These are phyloP conservation scores for Anarsia innoxiella DNA, from an alignment of 2,888 invertebrate species.

Conservation along the genomic window DNA sequence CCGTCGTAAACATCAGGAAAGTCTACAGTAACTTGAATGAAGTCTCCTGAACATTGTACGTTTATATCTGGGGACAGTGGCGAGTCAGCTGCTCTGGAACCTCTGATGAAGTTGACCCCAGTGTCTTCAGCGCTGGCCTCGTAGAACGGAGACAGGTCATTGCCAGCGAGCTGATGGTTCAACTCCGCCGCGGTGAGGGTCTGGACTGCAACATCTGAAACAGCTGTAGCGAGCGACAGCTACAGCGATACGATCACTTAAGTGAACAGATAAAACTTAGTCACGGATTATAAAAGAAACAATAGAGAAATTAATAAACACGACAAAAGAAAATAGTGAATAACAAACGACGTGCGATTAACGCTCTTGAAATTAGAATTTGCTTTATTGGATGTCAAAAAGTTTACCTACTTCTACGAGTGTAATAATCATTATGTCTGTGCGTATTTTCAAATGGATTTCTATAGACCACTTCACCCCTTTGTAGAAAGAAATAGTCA, in stretches of 20 bases:
- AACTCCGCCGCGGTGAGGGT: conserved; percentile 63
- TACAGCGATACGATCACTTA: too few species aligned
- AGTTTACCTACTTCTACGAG: too few species aligned
- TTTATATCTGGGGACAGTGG: conserved; percentile 70
- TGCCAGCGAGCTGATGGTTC: conserved; percentile 54
- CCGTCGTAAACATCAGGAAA: conserved; percentile 79
- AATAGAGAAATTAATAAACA: too few species aligned
- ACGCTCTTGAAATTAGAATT: not conserved
- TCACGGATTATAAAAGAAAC: too few species aligned
- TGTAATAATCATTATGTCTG: too few species aligned
- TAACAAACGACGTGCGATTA: too few species aligned
- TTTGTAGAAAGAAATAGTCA: too few species aligned
- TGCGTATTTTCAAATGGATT: too few species aligned
- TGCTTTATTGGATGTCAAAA: not conserved
- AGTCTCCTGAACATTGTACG: conserved; percentile 75
- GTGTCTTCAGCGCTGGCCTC: conserved; percentile 49
- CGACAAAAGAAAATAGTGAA: too few species aligned
- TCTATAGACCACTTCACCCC: too few species aligned
- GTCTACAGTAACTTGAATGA: conserved; percentile 77
- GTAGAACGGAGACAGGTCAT: conserved; percentile 56
- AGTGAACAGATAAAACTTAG: not conserved
- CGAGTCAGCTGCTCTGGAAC: conserved; percentile 70
- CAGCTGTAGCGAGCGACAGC: conserved; percentile 74
- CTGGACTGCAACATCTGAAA: conserved; percentile 48
- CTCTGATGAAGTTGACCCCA: conserved; percentile 62